Percentiles rank a stretch among this genome's conserved stretches.
Conservation (phyloP, 2,113 vertebrate species). For the Protomyctophum bolini region DNA sequence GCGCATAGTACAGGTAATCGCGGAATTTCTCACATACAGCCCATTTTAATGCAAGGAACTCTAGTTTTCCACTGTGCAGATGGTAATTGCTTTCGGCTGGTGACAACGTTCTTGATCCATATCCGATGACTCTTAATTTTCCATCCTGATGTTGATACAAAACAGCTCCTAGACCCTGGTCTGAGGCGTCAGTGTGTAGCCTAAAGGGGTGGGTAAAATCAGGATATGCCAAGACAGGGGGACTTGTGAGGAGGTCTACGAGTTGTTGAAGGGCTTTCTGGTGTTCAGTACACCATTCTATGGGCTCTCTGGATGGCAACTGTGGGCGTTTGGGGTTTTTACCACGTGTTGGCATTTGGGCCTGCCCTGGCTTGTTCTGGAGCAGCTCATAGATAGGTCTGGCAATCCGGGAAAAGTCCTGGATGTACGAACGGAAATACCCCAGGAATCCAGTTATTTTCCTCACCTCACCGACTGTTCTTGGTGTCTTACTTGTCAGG, state of each 20-base stretch:
- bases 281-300: not conserved
- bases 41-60: not conserved
- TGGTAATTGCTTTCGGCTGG: not conserved
- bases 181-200: not conserved
- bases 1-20: not conserved
- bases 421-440: too few species aligned
- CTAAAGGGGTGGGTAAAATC: not conserved
- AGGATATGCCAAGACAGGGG: not conserved
- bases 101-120: not conserved
- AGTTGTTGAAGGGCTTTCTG: not conserved
- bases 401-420: too few species aligned
- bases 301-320: too few species aligned
- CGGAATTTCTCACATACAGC: not conserved
- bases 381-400: too few species aligned
- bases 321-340: too few species aligned
- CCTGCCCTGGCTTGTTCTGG: too few species aligned
- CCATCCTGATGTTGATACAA: not conserved
- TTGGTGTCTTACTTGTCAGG: too few species aligned
- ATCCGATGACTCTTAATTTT: not conserved
- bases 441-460: too few species aligned
- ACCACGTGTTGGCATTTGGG: too few species aligned
- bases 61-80: not conserved
- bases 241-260: not conserved
- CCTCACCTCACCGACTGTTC: too few species aligned
- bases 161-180: not conserved